phyloP scores from a whole-genome alignment of 2,797 vertebrate species.

The Platalea minor region DNA sequence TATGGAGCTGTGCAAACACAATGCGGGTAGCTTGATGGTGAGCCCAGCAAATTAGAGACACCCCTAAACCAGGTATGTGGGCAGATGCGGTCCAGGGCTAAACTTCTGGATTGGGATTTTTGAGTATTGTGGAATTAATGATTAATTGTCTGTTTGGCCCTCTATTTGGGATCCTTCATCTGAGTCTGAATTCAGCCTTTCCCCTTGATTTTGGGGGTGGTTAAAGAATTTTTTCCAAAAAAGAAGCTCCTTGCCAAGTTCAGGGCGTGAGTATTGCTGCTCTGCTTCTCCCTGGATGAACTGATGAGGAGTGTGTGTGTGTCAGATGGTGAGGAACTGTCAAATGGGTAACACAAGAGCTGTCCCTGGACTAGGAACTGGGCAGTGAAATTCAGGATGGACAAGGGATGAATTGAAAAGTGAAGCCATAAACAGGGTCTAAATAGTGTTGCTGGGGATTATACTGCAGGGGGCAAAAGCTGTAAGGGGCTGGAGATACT shows the following conservation, averaged over 20 bases:
- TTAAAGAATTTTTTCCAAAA: not conserved
- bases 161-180: not conserved
- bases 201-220: not conserved
- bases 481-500: not conserved
- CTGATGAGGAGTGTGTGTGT: not conserved
- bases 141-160: not conserved
- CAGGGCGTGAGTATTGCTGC: not conserved
- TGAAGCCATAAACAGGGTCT: not conserved
- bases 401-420: not conserved
- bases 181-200: not conserved
- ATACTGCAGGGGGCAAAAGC: not conserved
- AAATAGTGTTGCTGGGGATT: not conserved
- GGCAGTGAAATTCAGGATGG: not conserved
- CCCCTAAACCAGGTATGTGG: not conserved
- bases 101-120: not conserved
- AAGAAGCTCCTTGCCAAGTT: not conserved
- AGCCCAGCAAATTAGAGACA: not conserved
- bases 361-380: not conserved
- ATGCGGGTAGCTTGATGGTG: accelerated
- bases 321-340: not conserved
- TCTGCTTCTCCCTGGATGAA: not conserved
- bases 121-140: not conserved
- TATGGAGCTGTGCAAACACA: accelerated
- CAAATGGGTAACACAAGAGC: not conserved
- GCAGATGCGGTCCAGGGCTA: not conserved